A percentile compares a stretch with the other conserved stretches of the same genome.
These are phyloP conservation scores for Bhutanitis thaidina DNA, from an alignment of 2,888 invertebrate species.

Conservation along the genomic window DNA sequence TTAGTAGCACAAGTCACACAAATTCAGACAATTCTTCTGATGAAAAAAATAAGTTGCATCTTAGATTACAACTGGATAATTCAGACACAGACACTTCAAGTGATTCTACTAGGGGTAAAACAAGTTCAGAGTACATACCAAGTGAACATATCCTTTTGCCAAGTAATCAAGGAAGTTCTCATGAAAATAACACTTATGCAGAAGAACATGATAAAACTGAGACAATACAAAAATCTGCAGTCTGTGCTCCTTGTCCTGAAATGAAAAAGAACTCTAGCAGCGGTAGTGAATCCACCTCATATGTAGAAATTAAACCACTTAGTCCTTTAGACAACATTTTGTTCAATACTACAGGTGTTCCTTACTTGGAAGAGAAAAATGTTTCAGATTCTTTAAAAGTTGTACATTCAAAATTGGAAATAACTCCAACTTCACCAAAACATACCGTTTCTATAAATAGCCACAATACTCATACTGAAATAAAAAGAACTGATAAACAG, in stretches of 20 bases:
- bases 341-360: slow-evolving; percentile 53
- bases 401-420: slow-evolving; percentile 27
- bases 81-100: slow-evolving; percentile 74
- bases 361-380: slow-evolving; percentile 34
- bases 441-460: slow-evolving; percentile 37
- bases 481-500: slow-evolving; percentile 32
- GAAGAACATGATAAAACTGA: slow-evolving; percentile 13
- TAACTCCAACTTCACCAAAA: slow-evolving; percentile 36
- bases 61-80: slow-evolving; percentile 61
- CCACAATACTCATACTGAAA: slow-evolving; percentile 29
- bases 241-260: slow-evolving; percentile 39
- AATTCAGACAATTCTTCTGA: slow-evolving; percentile 71
- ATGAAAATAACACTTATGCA: slow-evolving; percentile 21
- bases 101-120: slow-evolving; percentile 62
- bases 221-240: slow-evolving; percentile 10
- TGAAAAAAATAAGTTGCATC: slow-evolving; percentile 67
- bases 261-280: slow-evolving; percentile 43
- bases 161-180: slow-evolving; percentile 21
- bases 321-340: slow-evolving; percentile 50
- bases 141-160: slow-evolving; percentile 48
- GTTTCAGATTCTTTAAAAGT: slow-evolving; percentile 14
- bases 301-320: slow-evolving; percentile 61
- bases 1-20: slow-evolving; percentile 57
- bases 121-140: slow-evolving; percentile 67
- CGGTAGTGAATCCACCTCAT: slow-evolving; percentile 69